Evolutionary conservation across 2,113 vertebrate genomes (phyloP), one percentile per base, ranked within the genome.

Genomic region (Zosterops japonicus): DNA sequence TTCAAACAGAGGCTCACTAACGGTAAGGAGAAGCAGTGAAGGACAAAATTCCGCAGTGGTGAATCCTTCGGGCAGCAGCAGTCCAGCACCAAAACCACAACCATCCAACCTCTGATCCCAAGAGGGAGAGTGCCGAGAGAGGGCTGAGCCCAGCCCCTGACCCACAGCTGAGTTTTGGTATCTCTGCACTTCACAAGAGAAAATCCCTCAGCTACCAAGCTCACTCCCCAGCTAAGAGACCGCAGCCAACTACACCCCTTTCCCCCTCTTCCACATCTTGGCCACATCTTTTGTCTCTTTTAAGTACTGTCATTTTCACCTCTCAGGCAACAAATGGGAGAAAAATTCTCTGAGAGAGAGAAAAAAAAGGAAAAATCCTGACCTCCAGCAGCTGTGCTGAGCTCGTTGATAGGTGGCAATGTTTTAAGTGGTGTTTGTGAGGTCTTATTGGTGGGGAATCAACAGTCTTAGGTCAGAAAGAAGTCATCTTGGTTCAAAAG

Each of bases 101-200:
- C 44, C 15, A 5, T n/a, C 11, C 60, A 15, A 39, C 24, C 24
- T 70, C 29, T 5, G 24, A 35, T 70, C 35, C 36, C 12, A 35
- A 35, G 36, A 52, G 46, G 2, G 1, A 24, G 31, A 42, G 12
- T 50, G 29, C 0, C 0, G 1, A 60, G 65, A 71, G 36, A 35
- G 31, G 31, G 25, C 31, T 61, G 46, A 61, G 21, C 15, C 36
- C 36, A 61, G 46, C 8, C 46, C 67, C 36, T 83, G 36, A 29
- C 36, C 25, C 19, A 12, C 31, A 35, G 56, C 36, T 52, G 36
- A 44, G 22, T 36, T 17, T 63, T 5, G 2, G 33, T 46, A 46
- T 63, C 21, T 53, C 21, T 53, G 39, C 20, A 17, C 21, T 61
- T 71, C 0, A 1, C 10, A 17, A 72, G 36, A 44, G 47, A 63